Base-by-base conservation (phyloP, 1,140 invertebrate species). In the Lutraria rhynchaena region DNA sequence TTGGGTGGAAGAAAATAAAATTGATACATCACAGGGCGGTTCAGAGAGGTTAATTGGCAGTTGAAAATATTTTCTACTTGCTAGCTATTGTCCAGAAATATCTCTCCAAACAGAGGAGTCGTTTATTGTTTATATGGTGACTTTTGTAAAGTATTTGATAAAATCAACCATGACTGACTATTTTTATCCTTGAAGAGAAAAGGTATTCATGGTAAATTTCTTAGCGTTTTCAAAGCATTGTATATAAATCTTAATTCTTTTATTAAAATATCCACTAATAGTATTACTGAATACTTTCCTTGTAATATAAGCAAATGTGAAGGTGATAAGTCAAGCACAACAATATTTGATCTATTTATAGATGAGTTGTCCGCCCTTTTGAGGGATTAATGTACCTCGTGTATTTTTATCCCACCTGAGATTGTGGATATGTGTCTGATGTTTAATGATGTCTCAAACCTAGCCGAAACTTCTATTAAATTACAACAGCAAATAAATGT, bases 41-140 rank as follows among this genome's bases (percentile, higher is more conserved):
- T 78, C 58, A 63, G 17, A 0, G 17, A 3, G 76, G 63, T 5
- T 78, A 71, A 29, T 81, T 57, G 2, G 35, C 77, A 29, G 49
- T 53, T 15, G 77, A 81, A 46, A 81, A 81, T 29, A 61, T 81
- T 13, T 81, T 81, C 37, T 49, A 1, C 29, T n/a, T 78, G n/a
- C 44, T 57, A 27, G 44, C 31, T 35, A 53, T 78, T 17, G 31
- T 78, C 7, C 75, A 78, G 22, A 78, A 78, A 53, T 78, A 78
- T 57, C 60, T 67, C 17, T 67, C 58, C 11, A 63, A 78, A 69
- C 44, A 67, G 33, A 51, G 75, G 75, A 17, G 22, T 27, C 15
- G 51, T 81, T 46, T 61, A 71, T 29, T 70, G 53, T 63, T 46
- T 71, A 37, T 73, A 71, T 55, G 53, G 73, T 5, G 78, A 81